Percentiles rank a stretch among this genome's conserved stretches.
Conservation (phyloP, 2,797 vertebrate genomes). For the Acropternis orthonyx region DNA sequence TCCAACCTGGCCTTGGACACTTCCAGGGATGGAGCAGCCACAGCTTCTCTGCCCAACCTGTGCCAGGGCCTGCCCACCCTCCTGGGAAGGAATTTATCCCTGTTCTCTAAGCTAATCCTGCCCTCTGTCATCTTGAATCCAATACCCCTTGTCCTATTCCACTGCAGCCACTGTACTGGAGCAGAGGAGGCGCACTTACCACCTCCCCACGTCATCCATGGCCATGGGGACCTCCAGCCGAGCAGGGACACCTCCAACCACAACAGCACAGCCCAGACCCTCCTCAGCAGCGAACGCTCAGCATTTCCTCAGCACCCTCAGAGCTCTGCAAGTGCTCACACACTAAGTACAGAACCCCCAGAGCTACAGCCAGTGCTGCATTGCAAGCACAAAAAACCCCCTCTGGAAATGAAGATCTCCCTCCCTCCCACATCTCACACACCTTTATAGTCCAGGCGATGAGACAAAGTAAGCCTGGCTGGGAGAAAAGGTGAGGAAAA, state of each 20-base stretch:
- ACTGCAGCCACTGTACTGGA: neutral
- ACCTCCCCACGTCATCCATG: rapidly evolving
- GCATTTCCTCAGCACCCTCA: neutral
- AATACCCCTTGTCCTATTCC: neutral
- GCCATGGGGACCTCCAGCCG: neutral
- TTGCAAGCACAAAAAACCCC: neutral
- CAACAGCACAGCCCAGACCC: neutral
- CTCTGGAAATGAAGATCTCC: neutral
- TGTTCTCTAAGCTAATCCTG: neutral
- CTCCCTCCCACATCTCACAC: neutral
- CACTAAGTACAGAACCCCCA: neutral
- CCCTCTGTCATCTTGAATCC: neutral
- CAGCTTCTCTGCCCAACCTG: neutral
- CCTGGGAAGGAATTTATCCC: neutral
- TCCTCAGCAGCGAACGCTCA: neutral
- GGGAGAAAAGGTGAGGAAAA: neutral
- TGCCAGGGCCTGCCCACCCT: neutral
- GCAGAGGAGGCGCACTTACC: rapidly evolving
- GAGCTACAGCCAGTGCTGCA: neutral
- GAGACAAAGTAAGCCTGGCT: neutral
- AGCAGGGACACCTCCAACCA: neutral
- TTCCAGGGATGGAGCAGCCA: neutral
- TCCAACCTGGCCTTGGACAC: neutral
- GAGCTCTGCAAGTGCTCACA: neutral
- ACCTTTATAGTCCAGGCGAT: neutral